These are phyloP conservation scores for Cynopterus sphinx DNA, from an alignment of 2,797 vertebrate species.

Conservation along the genomic window DNA sequence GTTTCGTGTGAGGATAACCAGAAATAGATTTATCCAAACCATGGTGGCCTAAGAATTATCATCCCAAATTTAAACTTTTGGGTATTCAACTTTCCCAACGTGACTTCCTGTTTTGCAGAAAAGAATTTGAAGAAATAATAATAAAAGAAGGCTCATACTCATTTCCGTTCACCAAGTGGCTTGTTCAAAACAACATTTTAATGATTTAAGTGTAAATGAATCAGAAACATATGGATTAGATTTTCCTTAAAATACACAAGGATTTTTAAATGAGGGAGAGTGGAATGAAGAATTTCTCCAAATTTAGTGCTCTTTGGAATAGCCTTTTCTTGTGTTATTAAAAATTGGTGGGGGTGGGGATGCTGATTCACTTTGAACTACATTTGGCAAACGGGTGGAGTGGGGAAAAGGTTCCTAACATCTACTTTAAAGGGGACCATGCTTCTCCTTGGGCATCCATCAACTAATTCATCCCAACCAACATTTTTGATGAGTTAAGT, in stretches of 20 bases:
- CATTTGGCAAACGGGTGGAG: slow-evolving; percentile 49
- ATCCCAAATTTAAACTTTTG: slow-evolving; percentile 59
- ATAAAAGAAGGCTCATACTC: slow-evolving; percentile 55
- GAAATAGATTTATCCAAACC: slow-evolving; percentile 58
- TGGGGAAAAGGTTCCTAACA: slow-evolving; percentile 39
- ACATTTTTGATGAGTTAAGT: slow-evolving; percentile 77
- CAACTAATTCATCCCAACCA: slow-evolving; percentile 75
- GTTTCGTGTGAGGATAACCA: slow-evolving; percentile 35
- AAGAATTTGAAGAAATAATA: slow-evolving; percentile 68
- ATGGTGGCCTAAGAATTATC: slow-evolving; percentile 45
- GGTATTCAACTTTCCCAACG: slow-evolving; percentile 35
- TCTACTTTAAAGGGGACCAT: slow-evolving; percentile 60
- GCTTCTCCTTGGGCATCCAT: slow-evolving; percentile 71
- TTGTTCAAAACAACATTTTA: slow-evolving; percentile 77
- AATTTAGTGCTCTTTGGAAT: slow-evolving; percentile 65
- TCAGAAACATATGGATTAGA: slow-evolving; percentile 79
- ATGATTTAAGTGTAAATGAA: slow-evolving; percentile 80
- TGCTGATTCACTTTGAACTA: slow-evolving; percentile 69
- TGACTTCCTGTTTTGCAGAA: slow-evolving; percentile 76
- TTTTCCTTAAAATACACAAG: slow-evolving; percentile 75
- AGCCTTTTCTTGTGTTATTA: slow-evolving; percentile 68
- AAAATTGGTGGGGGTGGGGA: slow-evolving; percentile 40
- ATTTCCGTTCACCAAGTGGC: slow-evolving; percentile 69
- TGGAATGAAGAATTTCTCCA: slow-evolving; percentile 73
- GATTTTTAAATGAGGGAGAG: slow-evolving; percentile 70